These are phyloP conservation scores for Drosophila micromelanica DNA, from an alignment of 1,140 invertebrate species.

Conservation along the genomic window DNA sequence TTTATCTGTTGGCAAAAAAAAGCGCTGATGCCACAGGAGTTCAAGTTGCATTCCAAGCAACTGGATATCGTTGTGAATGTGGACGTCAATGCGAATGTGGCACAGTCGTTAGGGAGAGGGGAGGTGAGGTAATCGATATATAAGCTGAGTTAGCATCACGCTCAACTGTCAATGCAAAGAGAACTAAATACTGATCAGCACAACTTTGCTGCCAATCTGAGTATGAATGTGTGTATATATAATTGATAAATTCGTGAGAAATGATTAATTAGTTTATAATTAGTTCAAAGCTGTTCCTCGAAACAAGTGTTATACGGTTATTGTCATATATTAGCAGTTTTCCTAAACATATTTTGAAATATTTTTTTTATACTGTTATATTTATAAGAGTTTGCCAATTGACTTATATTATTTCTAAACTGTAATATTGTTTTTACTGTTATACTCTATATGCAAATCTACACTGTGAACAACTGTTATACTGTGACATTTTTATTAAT, in stretches of 20 bases:
- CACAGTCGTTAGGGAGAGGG: background rate
- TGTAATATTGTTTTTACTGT: too few relatives aligned
- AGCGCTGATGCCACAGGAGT: slow-evolving; percentile 17
- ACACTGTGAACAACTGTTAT: too few relatives aligned
- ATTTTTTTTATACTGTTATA: background rate
- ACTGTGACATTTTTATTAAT: too few relatives aligned
- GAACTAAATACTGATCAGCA: background rate
- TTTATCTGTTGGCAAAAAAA: slow-evolving; percentile 17
- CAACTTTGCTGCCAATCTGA: background rate
- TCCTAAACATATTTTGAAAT: too few relatives aligned
- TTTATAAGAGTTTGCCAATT: background rate
- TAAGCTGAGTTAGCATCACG: background rate
- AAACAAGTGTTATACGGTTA: too few relatives aligned
- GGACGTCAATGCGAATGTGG: slow-evolving; percentile 1
- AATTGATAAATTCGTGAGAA: background rate
- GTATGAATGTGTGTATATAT: background rate
- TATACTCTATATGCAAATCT: too few relatives aligned
- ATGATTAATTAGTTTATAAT: background rate
- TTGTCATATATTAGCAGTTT: too few relatives aligned
- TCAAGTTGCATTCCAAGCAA: slow-evolving; percentile 24
- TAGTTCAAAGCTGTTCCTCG: background rate
- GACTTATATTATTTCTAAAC: too few relatives aligned
- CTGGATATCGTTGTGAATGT: slow-evolving; percentile 1
- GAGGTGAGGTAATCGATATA: background rate
- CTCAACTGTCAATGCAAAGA: slow-evolving; percentile 1